Evolutionary conservation across 23 tunicate species (phyloP).

Genomic region (Diplosoma virens): DNA sequence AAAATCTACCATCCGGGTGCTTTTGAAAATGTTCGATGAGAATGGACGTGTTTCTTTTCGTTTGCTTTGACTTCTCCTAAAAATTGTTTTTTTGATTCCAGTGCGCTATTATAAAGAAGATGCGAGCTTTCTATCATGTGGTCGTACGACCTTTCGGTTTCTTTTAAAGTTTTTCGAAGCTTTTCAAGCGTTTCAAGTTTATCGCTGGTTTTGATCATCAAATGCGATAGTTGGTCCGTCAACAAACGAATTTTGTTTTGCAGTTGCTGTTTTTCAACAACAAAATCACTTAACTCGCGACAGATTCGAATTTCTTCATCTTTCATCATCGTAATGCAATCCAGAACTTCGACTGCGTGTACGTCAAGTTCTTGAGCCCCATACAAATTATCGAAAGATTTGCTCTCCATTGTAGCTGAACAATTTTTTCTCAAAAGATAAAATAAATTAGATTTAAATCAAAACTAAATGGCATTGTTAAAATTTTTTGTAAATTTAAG

Average conservation of each 20-base stretch:
- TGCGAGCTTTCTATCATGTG: constrained; percentile 83
- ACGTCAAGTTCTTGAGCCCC: neutral
- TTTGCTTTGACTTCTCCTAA: constrained; percentile 10
- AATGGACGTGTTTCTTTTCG: neutral
- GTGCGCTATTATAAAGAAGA: constrained; percentile 39
- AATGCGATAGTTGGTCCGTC: constrained; percentile 41
- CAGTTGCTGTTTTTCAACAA: constrained; percentile 28
- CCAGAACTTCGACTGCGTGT: constrained; percentile 48
- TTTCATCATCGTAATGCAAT: constrained; percentile 62
- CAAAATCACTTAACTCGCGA: constrained; percentile 30
- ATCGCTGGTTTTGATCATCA: neutral
- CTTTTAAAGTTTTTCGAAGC: constrained; percentile 35
- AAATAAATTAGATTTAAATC: too few relatives aligned
- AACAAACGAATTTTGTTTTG: constrained; percentile 39
- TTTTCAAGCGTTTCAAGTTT: constrained; percentile 13
- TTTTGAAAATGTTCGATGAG: constrained; percentile 1
- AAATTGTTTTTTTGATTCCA: constrained; percentile 22
- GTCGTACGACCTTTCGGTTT: constrained; percentile 59
- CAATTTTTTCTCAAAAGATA: neutral
- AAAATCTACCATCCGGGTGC: too few relatives aligned
- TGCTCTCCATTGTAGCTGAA: neutral
- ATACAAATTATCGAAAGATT: neutral
- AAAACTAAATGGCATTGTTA: too few relatives aligned
- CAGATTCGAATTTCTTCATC: constrained; percentile 29
- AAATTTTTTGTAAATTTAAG: too few relatives aligned